A percentile compares a stretch with the other conserved stretches of the same genome.
These are phyloP conservation scores for Haliclona indistincta DNA, from an alignment of 37 sponge, comb jelly and placozoan genomes.

Conservation along the genomic window DNA sequence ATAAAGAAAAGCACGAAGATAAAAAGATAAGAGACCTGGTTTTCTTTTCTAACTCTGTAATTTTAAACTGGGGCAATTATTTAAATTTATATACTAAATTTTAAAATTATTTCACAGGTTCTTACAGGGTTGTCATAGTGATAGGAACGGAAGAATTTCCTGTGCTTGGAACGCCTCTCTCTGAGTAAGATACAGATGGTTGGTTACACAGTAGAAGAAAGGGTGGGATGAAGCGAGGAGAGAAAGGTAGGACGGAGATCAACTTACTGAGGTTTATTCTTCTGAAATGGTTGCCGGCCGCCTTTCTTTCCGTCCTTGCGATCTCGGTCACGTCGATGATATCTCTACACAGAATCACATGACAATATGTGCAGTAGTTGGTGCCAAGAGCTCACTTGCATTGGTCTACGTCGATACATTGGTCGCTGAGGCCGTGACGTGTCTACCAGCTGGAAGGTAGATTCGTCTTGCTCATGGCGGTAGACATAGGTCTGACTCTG, in stretches of 20 bases:
- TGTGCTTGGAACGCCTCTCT: background rate
- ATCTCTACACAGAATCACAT: slow-evolving; percentile 8
- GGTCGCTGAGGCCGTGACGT: slow-evolving; percentile 64
- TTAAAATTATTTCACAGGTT: background rate
- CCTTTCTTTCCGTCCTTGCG: too few relatives aligned
- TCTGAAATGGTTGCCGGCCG: too few relatives aligned
- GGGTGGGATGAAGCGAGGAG: background rate
- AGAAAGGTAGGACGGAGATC: too few relatives aligned
- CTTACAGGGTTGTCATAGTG: slow-evolving; percentile 11
- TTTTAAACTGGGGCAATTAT: too few relatives aligned
- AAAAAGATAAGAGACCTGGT: too few relatives aligned
- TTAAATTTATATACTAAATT: too few relatives aligned
- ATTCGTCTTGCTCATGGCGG: slow-evolving; percentile 89
- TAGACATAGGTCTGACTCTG: slow-evolving; percentile 63
- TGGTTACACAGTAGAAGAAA: background rate
- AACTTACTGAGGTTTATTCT: too few relatives aligned
- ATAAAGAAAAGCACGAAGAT: background rate
- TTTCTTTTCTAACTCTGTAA: too few relatives aligned
- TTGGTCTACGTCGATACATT: slow-evolving; percentile 42
- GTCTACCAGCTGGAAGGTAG: slow-evolving; percentile 88
- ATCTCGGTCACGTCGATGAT: background rate
- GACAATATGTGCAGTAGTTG: background rate
- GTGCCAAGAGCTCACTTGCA: slow-evolving; percentile 29
- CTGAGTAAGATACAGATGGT: background rate
- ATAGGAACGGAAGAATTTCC: background rate